Percentiles rank a stretch among this genome's conserved stretches.
Evolutionary conservation across 2,113 vertebrate genomes (phyloP).

Genomic region (Dasyprocta punctata): DNA sequence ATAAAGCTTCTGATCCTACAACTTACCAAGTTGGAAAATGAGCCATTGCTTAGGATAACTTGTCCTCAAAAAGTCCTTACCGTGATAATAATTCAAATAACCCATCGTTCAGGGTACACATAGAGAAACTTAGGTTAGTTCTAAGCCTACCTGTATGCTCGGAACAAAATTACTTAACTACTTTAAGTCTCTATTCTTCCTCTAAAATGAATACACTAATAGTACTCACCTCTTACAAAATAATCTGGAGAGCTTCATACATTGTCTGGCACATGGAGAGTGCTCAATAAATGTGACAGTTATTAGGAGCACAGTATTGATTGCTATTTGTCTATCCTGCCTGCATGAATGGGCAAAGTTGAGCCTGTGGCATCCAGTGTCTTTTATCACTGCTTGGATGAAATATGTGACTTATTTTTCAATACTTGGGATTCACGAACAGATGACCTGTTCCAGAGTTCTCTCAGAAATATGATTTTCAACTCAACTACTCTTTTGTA

Average conservation of each 20-base stretch:
- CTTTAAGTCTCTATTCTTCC: neutral
- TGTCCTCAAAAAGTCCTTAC: neutral
- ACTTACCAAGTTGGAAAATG: neutral
- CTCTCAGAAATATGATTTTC: conserved; percentile 65
- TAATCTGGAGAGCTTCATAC: neutral
- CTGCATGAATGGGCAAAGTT: neutral
- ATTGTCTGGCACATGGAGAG: neutral
- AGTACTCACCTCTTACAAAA: neutral
- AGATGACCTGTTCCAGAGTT: neutral
- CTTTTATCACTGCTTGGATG: neutral
- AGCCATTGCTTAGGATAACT: neutral
- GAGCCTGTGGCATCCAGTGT: neutral
- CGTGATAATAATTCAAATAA: neutral
- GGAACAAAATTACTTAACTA: neutral
- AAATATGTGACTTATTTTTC: neutral
- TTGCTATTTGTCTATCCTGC: neutral
- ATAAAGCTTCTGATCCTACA: neutral
- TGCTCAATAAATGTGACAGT: neutral
- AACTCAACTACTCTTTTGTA: conserved; percentile 48
- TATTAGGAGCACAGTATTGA: neutral
- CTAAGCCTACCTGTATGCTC: conserved; percentile 3
- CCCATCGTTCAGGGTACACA: neutral
- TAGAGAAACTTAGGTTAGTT: neutral
- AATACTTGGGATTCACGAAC: neutral
- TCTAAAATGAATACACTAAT: neutral